Conservation (phyloP, 2,888 invertebrate species). For the Morpho deidamia region DNA sequence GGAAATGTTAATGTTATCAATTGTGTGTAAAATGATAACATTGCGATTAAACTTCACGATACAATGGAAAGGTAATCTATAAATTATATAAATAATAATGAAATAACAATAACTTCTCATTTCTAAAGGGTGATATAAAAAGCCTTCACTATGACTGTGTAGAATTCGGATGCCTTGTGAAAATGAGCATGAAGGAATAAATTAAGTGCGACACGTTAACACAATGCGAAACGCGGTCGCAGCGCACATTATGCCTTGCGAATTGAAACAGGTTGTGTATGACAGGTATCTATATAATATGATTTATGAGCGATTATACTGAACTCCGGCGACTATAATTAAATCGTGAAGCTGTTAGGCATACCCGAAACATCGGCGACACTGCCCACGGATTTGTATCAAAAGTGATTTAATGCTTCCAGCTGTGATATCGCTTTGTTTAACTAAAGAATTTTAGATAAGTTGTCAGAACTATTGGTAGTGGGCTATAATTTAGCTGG, state of each 20-base stretch:
- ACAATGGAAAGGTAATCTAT: slow-evolving; percentile 59
- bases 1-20: slow-evolving; percentile 66
- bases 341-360: slow-evolving; percentile 62
- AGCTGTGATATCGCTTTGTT: slow-evolving; percentile 44
- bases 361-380: slow-evolving; percentile 64
- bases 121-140: slow-evolving; percentile 56
- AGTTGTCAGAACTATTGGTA: slow-evolving; percentile 29
- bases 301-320: slow-evolving; percentile 74
- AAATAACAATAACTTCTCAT: slow-evolving; percentile 46
- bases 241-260: slow-evolving; percentile 58
- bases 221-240: slow-evolving; percentile 50
- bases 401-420: slow-evolving; percentile 49
- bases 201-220: slow-evolving; percentile 56
- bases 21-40: slow-evolving; percentile 66
- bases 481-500: slow-evolving; percentile 28
- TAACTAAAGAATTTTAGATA: slow-evolving; percentile 34
- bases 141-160: slow-evolving; percentile 5
- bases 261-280: slow-evolving; percentile 75
- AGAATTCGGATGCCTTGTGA: slow-evolving; percentile 48
- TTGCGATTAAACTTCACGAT: slow-evolving; percentile 47
- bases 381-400: slow-evolving; percentile 53
- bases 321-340: slow-evolving; percentile 65
- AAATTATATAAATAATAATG: slow-evolving; percentile 60
- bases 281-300: slow-evolving; percentile 70
- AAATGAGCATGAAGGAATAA: slow-evolving; percentile 74